Base-by-base conservation (phyloP, 2,888 invertebrate genomes). In the Sphinx pinastri region DNA sequence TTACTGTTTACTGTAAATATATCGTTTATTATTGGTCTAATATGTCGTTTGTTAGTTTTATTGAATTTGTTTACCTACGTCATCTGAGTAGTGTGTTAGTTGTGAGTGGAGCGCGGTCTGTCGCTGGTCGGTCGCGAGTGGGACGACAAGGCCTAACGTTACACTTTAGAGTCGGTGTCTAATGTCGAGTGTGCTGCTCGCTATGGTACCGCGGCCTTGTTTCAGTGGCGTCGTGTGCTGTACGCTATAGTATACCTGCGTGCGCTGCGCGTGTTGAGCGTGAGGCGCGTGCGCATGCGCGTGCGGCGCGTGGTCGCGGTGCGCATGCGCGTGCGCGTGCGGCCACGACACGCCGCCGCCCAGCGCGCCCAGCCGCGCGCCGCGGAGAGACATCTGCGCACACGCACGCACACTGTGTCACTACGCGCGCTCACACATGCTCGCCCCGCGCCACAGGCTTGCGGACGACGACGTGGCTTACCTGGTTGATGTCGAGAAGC, bases 401-500 rank as follows among this genome's bases (percentile, higher is more conserved):
- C 63, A 92, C 93, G 38, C 31, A 13, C 19, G 8, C 16, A 51
- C 25, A 51, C 93, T 89, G 89, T 90, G 76, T 92, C 63, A 63
- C 16, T 63, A 49, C 47, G 19, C 63, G 13, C 38, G 49, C 49
- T 14, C 38, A 12, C 19, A 45, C 31, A 13, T 47, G 8, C 49
- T 38, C 31, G 7, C 38, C 8, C 19, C 31, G 11, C 52, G 0
- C 38, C 10, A 6, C 14, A 0, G 54, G 49, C n/a, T 38, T 38
- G 2, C 57, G 2, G 54, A 13, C 38, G 25, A 5, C 4, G 13
- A 14, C 12, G 7, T 13, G 49, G n/a, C 25, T 67, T n/a, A 92
- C 93, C 90, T 90, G 91, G 76, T 92, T 92, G 76, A 92, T 91
- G 74, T 92, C 93, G 13, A 93, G 80, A 71, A 93, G 80, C 69